These are phyloP conservation scores for Pristionchus fissidentatus DNA, from an alignment of 2,888 invertebrate species.

Conservation along the genomic window DNA sequence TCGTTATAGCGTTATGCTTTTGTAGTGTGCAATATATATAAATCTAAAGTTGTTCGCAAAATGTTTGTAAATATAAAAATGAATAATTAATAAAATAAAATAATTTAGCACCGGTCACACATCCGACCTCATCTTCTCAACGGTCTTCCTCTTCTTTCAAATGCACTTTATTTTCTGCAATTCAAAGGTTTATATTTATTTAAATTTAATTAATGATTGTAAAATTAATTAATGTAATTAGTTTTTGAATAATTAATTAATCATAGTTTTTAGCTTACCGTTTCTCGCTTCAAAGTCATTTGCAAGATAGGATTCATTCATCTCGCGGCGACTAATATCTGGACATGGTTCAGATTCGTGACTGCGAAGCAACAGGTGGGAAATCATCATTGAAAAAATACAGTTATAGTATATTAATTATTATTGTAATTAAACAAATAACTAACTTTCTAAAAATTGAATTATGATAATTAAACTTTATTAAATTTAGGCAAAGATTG, in stretches of 20 bases:
- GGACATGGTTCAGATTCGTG: constrained; percentile 75
- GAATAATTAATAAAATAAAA: not conserved
- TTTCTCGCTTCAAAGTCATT: constrained; percentile 64
- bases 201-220: not conserved
- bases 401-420: not conserved
- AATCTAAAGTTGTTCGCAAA: no score
- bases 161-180: constrained; percentile 76
- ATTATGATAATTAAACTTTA: not conserved
- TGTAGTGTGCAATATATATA: no score
- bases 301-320: constrained; percentile 74
- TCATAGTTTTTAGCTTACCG: constrained; percentile 61
- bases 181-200: constrained; percentile 66
- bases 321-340: constrained; percentile 71
- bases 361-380: constrained; percentile 69
- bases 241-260: constrained; percentile 7
- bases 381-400: constrained; percentile 22
- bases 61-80: no score
- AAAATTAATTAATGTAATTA: not conserved
- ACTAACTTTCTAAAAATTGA: not conserved
- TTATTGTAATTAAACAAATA: not conserved
- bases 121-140: constrained; percentile 56
- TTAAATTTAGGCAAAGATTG: constrained; percentile 23
- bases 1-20: no score
- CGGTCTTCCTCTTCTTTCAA: constrained; percentile 74
- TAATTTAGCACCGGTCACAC: constrained; percentile 17